phyloP scores from a whole-genome alignment of 2,888 invertebrate genomes.

The Trichacis sp. region DNA sequence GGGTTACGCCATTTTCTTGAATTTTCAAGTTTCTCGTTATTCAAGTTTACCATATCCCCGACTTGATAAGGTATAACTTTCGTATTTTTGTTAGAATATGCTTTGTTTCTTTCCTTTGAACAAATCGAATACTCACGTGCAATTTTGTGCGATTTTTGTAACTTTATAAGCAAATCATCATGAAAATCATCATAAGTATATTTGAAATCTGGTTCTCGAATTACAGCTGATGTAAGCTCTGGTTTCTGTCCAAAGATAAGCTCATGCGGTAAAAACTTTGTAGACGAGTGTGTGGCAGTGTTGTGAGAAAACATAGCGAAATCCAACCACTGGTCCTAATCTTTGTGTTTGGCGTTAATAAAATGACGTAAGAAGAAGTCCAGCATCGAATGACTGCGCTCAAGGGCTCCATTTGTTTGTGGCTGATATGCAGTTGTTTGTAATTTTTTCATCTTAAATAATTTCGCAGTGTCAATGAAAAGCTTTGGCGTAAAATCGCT shows the following conservation, averaged over 20 bases:
- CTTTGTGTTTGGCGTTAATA: conserved; percentile 46
- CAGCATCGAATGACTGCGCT: conserved; percentile 54
- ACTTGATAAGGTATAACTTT: conserved; percentile 30
- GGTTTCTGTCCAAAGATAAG: conserved; percentile 45
- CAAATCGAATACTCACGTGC: conserved; percentile 45
- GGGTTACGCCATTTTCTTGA: background rate
- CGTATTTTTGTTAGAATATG: conserved; percentile 39
- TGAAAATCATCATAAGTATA: conserved; percentile 51
- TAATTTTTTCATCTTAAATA: conserved; percentile 50
- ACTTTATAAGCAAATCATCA: conserved; percentile 40
- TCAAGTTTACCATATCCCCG: conserved; percentile 33
- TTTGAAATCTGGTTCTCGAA: conserved; percentile 47
- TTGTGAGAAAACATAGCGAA: conserved; percentile 55
- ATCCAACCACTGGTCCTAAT: conserved; percentile 56
- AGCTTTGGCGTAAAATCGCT: conserved; percentile 47
- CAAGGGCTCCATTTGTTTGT: conserved; percentile 47
- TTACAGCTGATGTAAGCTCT: conserved; percentile 37
- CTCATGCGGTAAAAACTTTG: conserved; percentile 52
- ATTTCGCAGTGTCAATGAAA: conserved; percentile 49
- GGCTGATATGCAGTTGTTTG: conserved; percentile 19
- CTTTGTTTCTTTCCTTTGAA: conserved; percentile 46
- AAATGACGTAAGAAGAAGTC: conserved; percentile 54
- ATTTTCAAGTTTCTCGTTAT: too few species aligned
- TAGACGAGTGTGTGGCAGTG: conserved; percentile 48
- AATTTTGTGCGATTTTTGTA: conserved; percentile 44